Base-by-base conservation (phyloP, 2,888 invertebrate species). In the Orchesellides sinensis region DNA sequence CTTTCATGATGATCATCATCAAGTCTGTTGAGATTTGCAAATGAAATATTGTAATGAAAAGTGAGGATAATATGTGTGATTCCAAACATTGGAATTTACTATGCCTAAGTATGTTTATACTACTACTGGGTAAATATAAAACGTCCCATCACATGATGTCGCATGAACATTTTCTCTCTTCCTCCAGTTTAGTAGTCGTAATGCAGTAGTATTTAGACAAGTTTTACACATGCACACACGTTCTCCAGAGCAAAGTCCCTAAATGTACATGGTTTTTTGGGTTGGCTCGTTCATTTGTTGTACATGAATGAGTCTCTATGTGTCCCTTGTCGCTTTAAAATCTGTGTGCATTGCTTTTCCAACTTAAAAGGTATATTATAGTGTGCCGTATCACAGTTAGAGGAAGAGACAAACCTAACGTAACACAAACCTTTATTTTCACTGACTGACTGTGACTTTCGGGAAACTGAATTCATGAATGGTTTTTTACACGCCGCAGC, bases 291-390 rank as follows among this genome's bases (percentile, higher is more conserved):
- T 40, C 10, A 56, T 56, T 27, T 19, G 19, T 4, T 56, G 35
- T 59, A 35, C 45, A 72, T 59, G 72, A 56, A 45, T 72, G 72
- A 69, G 27, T 54, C n/a, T n/a, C 17, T 29, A 56, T 56, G 45
- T 59, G 72, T 69, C 49, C 68, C 52, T 69, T 8, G 68, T 69
- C 49, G 52, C n/a, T 69, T 19, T 66, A 19, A 65, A 65, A 40
- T 19, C 21, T 35, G 65, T 52, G 23, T 54, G 12, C 14, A 54
- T 14, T 54, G 27, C 19, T 23, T 14, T 27, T 27, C n/a, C n/a
- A n/a, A n/a, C n/a, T n/a, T n/a, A n/a, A n/a, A n/a, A n/a, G n/a
- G n/a, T n/a, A n/a, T 25, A n/a, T 14, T 12, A 56, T 14, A 59
- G 27, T 59, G 59, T 27, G 40, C 40, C 21, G 45, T 65, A 65